Evolutionary conservation across 2,888 invertebrate species (phyloP).

Genomic region (Andrena bicolor): DNA sequence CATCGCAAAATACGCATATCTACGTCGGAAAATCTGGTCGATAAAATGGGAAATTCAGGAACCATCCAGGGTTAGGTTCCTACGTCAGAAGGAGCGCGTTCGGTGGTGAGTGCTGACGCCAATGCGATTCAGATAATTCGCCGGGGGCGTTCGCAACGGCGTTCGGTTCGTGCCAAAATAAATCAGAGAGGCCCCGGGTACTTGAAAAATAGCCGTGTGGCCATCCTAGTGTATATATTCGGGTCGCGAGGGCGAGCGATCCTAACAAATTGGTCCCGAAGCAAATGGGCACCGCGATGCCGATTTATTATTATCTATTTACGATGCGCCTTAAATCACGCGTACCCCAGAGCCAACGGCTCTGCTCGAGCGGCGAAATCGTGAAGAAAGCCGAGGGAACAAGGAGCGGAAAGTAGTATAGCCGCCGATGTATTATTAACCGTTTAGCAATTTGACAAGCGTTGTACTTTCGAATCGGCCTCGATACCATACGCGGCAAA

Average conservation of each 20-base stretch:
- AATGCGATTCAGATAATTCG: constrained; percentile 63
- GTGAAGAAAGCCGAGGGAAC: constrained; percentile 63
- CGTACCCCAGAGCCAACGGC: constrained; percentile 61
- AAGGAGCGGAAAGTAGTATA: constrained; percentile 57
- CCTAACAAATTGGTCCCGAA: constrained; percentile 78
- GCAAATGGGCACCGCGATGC: constrained; percentile 75
- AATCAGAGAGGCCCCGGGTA: constrained; percentile 62
- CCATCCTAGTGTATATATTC: constrained; percentile 73
- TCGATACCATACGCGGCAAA: constrained; percentile 35
- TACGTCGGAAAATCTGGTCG: too few relatives aligned
- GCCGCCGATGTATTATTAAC: constrained; percentile 60
- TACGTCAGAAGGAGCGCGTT: too few relatives aligned
- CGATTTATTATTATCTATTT: constrained; percentile 78
- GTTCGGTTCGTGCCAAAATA: constrained; percentile 71
- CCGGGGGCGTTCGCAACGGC: constrained; percentile 48
- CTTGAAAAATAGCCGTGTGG: constrained; percentile 69
- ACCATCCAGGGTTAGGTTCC: too few relatives aligned
- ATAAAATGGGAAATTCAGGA: too few relatives aligned
- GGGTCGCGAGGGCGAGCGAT: constrained; percentile 76
- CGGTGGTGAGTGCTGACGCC: constrained; percentile 25
- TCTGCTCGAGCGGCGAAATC: constrained; percentile 62
- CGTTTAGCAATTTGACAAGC: constrained; percentile 69
- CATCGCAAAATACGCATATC: too few relatives aligned
- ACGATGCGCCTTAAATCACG: constrained; percentile 75
- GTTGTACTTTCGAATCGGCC: constrained; percentile 58